A percentile compares a stretch with the other conserved stretches of the same genome.
These are phyloP conservation scores for Aurelia coerulea DNA, from an alignment of 30 jellyfish, hydroid and myxozoan genomes.

Conservation along the genomic window DNA sequence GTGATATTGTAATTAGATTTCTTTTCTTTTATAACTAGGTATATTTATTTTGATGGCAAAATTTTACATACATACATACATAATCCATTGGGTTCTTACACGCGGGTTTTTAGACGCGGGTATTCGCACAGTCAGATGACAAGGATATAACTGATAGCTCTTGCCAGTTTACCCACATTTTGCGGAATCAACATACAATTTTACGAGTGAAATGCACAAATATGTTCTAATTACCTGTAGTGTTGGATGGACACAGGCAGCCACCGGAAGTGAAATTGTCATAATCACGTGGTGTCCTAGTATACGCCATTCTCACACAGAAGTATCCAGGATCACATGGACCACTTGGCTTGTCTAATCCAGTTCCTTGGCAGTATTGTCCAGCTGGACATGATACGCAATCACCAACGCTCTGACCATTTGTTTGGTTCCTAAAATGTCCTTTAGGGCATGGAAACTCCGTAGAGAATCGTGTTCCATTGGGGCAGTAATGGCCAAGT, in stretches of 20 bases:
- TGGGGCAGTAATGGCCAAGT: constrained; percentile 90
- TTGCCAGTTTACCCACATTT: too few relatives aligned
- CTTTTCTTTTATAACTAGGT: too few relatives aligned
- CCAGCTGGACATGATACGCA: constrained; percentile 89
- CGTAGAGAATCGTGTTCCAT: constrained; percentile 79
- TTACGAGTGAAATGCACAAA: too few relatives aligned
- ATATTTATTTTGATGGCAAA: too few relatives aligned
- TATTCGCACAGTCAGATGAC: too few relatives aligned
- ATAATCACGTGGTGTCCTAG: constrained; percentile 81
- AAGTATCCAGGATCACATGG: constrained; percentile 90
- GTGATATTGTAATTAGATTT: too few relatives aligned
- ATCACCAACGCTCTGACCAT: constrained; percentile 69
- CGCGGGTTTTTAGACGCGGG: too few relatives aligned
- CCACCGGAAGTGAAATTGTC: constrained; percentile 76
- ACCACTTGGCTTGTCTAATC: constrained; percentile 74
- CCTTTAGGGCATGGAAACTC: constrained; percentile 95
- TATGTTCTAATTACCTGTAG: constrained; percentile 67
- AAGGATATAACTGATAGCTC: too few relatives aligned
- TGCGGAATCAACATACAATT: too few relatives aligned
- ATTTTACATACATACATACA: too few relatives aligned
- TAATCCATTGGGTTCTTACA: too few relatives aligned
- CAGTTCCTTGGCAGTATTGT: constrained; percentile 81
- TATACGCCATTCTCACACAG: constrained; percentile 92
- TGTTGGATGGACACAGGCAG: constrained; percentile 85
- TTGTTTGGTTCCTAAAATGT: constrained; percentile 81